Conservation (phyloP, 2,113 vertebrate genomes). For the Vanacampus margaritifer region DNA sequence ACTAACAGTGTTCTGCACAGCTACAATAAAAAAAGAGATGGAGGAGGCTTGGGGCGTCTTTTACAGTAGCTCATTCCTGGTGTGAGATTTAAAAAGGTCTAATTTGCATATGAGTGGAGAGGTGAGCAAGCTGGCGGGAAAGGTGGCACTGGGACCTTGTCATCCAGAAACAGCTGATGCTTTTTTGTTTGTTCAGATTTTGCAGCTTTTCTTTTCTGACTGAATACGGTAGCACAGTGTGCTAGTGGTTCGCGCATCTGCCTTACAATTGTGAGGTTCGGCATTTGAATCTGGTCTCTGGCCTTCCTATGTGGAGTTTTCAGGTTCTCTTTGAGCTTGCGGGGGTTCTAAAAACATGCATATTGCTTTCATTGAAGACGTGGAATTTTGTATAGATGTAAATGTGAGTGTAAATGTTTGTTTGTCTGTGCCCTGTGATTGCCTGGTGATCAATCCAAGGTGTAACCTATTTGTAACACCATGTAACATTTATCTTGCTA, state of each 20-base stretch:
- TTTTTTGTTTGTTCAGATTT: neutral
- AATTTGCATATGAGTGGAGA: conserved; percentile 48
- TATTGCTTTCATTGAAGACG: too few species aligned
- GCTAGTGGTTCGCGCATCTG: neutral
- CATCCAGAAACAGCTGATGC: conserved; percentile 44
- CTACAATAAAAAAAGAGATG: conserved; percentile 6
- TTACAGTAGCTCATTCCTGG: conserved; percentile 25
- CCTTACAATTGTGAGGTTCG: neutral
- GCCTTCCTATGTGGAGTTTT: neutral
- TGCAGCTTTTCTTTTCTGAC: neutral
- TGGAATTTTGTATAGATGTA: too few species aligned
- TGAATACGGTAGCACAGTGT: too few species aligned
- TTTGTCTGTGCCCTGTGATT: neutral
- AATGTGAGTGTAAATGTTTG: too few species aligned
- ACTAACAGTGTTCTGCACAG: conserved; percentile 33
- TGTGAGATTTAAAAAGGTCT: conserved; percentile 46
- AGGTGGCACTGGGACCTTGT: conserved; percentile 17
- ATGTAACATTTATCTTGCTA: neutral
- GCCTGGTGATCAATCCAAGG: neutral
- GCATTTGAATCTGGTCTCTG: neutral
- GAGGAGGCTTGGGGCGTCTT: neutral
- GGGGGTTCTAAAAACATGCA: too few species aligned
- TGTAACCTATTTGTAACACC: neutral
- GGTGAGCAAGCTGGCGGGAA: conserved; percentile 15
- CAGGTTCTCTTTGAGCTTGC: too few species aligned